Base-by-base conservation (phyloP, 2,888 invertebrate genomes). In the Phaedon cochleariae region DNA sequence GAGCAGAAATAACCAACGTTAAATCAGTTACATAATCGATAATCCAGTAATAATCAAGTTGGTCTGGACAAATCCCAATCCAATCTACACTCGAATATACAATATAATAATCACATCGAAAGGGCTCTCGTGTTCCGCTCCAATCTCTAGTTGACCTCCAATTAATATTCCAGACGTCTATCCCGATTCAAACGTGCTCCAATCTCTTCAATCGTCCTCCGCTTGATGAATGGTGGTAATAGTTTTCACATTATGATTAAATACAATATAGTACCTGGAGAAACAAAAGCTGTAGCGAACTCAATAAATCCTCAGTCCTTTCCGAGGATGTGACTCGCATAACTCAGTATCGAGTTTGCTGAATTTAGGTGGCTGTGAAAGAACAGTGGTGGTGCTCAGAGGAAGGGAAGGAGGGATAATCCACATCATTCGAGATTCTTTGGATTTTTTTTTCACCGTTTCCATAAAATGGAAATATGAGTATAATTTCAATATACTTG, bases 311-410 rank as follows among this genome's bases (percentile, higher is more conserved):
- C 46, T 53, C 53, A 62, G 69, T 59, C 62, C 69, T 65, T 65
- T 67, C 59, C 45, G 54, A 58, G 45, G 52, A 62, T 69, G 69
- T 69, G 69, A 69, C 69, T 64, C 58, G 69, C 53, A 67, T 69
- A 66, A 66, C 26, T 48, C 61, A 59, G 62, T 64, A 69, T 69
- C 62, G 64, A 60, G 60, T 63, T 59, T 59, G 64, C 49, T 57
- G 53, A 65, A 63, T 69, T 64, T 62, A 65, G 15, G 63, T 52
- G 59, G 58, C 55, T 65, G 2, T 22, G 10, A 17, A 20, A 20
- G 15, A 55, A 21, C 41, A 22, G 21, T 4, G 34, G 54, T 18
- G 41, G 22, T 12, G 41, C n/a, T 15, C 22, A 17, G 4, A 17
- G 0, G 10, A 34, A n/a, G 7, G 53, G 12, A 29, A 15, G n/a